phyloP scores from a whole-genome alignment of 1,140 invertebrate genomes.

The Ips typographus region DNA sequence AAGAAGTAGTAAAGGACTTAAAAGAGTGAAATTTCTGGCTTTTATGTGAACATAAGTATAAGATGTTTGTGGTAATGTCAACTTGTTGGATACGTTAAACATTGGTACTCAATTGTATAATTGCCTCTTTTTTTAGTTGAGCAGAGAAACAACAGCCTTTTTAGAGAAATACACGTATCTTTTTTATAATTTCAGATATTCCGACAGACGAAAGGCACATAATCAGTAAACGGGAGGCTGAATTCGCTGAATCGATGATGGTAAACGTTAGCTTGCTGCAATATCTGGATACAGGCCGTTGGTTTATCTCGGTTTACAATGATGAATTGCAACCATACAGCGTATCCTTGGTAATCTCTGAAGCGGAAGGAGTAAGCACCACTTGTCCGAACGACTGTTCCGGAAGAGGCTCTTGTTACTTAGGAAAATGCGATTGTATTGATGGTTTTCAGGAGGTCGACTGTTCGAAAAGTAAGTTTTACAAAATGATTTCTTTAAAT shows the following conservation, averaged over 20 bases:
- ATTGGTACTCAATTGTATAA: no score
- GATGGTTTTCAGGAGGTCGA: slow-evolving; percentile 90
- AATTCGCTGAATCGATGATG: slow-evolving; percentile 64
- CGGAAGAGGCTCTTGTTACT: slow-evolving; percentile 90
- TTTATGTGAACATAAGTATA: no score
- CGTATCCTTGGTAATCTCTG: slow-evolving; percentile 76
- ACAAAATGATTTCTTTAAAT: neutral
- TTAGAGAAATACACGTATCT: neutral
- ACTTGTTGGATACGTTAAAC: no score
- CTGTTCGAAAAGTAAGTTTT: slow-evolving; percentile 84
- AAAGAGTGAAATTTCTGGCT: no score
- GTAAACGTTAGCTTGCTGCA: slow-evolving; percentile 83
- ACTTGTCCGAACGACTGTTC: slow-evolving; percentile 94
- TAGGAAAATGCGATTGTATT: slow-evolving; percentile 94
- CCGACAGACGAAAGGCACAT: slow-evolving; percentile 57
- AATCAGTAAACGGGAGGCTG: slow-evolving; percentile 59
- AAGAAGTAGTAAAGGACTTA: no score
- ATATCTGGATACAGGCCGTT: slow-evolving; percentile 88
- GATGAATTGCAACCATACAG: slow-evolving; percentile 84
- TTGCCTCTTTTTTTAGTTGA: no score
- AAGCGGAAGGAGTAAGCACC: slow-evolving; percentile 83
- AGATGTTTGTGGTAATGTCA: no score
- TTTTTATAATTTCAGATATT: slow-evolving; percentile 33
- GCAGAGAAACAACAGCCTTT: neutral
- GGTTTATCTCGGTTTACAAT: slow-evolving; percentile 96